A percentile compares a stretch with the other conserved stretches of the same genome.
Evolutionary conservation across 2,113 vertebrate genomes (phyloP).

Genomic region (human): GRCh38 chrX:7163001-7163500

Average conservation of each 20-base stretch:
- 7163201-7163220: background rate
- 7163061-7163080: no score
- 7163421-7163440: rapidly evolving
- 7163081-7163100: rapidly evolving
- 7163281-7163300: background rate
- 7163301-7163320: rapidly evolving
- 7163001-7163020: no score
- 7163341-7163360: rapidly evolving
- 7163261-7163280: background rate
- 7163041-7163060: no score
- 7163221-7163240: rapidly evolving
- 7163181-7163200: background rate
- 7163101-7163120: rapidly evolving
- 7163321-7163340: background rate
- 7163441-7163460: background rate
- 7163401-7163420: no score
- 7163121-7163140: rapidly evolving
- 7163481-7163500: background rate
- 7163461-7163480: background rate
- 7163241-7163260: no score
- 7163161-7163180: rapidly evolving
- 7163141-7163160: background rate
- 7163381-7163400: rapidly evolving
- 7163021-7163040: no score
- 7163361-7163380: rapidly evolving